A percentile compares a stretch with the other conserved stretches of the same genome.
These are phyloP conservation scores for Polypedilum pembai DNA, from an alignment of 1,140 invertebrate genomes.

Conservation along the genomic window DNA sequence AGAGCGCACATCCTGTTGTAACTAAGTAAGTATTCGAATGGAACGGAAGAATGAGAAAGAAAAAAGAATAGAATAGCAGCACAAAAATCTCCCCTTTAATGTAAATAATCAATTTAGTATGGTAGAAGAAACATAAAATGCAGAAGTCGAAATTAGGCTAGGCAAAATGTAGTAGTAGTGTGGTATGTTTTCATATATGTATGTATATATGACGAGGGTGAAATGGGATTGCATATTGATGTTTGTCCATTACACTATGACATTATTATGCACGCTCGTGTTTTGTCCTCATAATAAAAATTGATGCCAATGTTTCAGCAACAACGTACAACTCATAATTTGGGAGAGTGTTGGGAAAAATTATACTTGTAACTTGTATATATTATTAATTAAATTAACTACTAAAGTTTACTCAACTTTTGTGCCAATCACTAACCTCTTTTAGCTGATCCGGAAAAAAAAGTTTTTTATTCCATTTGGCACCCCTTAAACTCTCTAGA, in stretches of 20 bases:
- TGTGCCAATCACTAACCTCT: no score
- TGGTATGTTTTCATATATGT: not conserved
- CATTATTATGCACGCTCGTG: constrained; percentile 16
- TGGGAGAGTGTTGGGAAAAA: no score
- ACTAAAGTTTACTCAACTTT: no score
- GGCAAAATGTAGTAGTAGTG: not conserved
- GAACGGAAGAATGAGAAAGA: not conserved
- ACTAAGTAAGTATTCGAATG: constrained; percentile 4
- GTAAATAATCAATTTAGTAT: constrained; percentile 25
- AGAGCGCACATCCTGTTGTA: constrained; percentile 10
- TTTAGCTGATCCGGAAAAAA: not conserved
- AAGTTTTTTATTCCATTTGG: constrained; percentile 8
- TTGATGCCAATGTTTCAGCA: no score
- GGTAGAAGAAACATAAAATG: constrained; percentile 8
- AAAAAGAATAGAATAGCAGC: not conserved
- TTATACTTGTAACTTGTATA: no score
- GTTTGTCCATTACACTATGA: constrained; percentile 15
- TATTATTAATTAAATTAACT: no score
- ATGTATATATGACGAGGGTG: not conserved
- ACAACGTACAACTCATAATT: no score
- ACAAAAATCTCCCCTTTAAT: constrained; percentile 5
- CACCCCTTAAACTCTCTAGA: not conserved
- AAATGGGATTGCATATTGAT: constrained; percentile 20
- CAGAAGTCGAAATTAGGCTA: constrained; percentile 14
- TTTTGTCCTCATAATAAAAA: not conserved